Evolutionary conservation across 2,888 invertebrate genomes (phyloP), one percentile per base, ranked within the genome.

Genomic region (Metalampra italica): DNA sequence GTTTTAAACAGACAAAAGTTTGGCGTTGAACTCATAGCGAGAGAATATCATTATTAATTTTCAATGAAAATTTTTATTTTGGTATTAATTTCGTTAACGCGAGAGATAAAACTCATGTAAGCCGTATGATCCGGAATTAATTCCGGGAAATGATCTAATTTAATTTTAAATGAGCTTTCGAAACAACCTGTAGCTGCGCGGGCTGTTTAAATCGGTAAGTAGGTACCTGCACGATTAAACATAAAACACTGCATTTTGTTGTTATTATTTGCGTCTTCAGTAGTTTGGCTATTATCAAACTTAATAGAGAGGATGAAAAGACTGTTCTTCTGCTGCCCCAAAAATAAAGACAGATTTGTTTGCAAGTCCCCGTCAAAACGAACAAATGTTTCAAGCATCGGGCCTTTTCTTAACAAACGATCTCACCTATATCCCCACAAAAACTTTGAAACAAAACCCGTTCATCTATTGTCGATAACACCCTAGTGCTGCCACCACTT

Each of bases 61-160:
- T 22, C 5, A 34, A 46, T 42, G 44, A 45, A 45, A 37, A 45
- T 37, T 32, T n/a, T n/a, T 36, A n/a, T n/a, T n/a, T n/a, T 42
- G 32, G 40, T 46, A 29, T 40, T 46, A 46, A 46, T 41, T 46
- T 36, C n/a, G 41, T 42, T 46, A 34, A 42, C 15, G 41, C 46
- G 9, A 22, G 29, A 32, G 34, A 36, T 42, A 32, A 36, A 46
- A 13, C 41, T 22, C 42, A 42, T 30, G 41, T 11, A 22, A 41
- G 34, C 32, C 9, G 12, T 32, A 13, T 36, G 40, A 41, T 46
- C 34, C 42, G 36, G 36, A 46, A 46, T 46, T 46, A 46, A 46
- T 42, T 36, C 41, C 13, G 34, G 41, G n/a, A 29, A 14, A 41
- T 29, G 12, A 5, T 9, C 7, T n/a, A 29, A 29, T 29, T 41